Percentiles rank a stretch among this genome's conserved stretches.
These are phyloP conservation scores for Acleris emargana DNA, from an alignment of 2,888 invertebrate species.

Conservation along the genomic window DNA sequence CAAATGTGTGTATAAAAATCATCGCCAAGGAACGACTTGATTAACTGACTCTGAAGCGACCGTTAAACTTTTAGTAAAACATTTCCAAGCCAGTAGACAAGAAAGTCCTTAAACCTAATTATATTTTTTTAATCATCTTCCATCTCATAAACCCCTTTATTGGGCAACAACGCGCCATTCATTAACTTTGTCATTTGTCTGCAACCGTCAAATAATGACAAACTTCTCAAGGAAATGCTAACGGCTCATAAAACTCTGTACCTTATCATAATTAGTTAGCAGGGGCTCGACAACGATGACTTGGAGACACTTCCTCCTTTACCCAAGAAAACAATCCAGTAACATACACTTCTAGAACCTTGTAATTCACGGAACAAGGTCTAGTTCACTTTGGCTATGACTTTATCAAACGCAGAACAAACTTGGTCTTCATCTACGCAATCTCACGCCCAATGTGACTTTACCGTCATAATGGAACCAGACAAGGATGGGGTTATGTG, in stretches of 20 bases:
- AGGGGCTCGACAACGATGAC: conserved; percentile 24
- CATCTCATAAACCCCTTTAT: not conserved
- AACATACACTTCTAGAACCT: conserved; percentile 18
- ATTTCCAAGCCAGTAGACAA: not conserved
- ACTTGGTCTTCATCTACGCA: conserved; percentile 49
- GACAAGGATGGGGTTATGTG: conserved; percentile 48
- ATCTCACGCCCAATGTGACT: conserved; percentile 79
- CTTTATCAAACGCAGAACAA: conserved; percentile 30
- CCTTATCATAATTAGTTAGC: conserved; percentile 37
- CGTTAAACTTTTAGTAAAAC: too few relatives aligned
- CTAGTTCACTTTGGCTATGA: conserved; percentile 38
- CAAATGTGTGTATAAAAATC: too few relatives aligned
- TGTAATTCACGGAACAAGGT: conserved; percentile 40
- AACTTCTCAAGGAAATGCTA: conserved; percentile 23
- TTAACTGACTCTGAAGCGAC: too few relatives aligned
- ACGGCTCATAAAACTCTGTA: conserved; percentile 34
- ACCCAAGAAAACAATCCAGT: conserved; percentile 33
- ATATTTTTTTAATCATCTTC: too few relatives aligned
- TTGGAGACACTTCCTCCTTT: conserved; percentile 64
- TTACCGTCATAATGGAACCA: conserved; percentile 75
- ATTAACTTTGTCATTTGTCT: conserved; percentile 32
- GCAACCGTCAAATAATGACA: conserved; percentile 20
- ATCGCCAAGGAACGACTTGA: too few relatives aligned
- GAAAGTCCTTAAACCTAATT: not conserved
- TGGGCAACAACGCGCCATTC: conserved; percentile 1